Conservation (phyloP, 2,888 invertebrate genomes). For the Parasteatoda lunata region DNA sequence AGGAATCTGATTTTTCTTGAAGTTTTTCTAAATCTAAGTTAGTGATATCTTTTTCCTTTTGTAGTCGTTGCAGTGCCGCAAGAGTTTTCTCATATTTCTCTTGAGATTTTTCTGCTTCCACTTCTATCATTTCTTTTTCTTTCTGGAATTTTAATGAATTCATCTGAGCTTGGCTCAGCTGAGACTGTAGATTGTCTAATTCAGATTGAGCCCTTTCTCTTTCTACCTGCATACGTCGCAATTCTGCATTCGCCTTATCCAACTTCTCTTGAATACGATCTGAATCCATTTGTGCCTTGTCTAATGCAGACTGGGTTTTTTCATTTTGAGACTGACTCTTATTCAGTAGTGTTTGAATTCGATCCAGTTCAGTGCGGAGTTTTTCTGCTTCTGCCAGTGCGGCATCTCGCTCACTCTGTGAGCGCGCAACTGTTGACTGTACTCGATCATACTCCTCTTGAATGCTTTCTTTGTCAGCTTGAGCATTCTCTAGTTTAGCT, state of each 20-base stretch:
- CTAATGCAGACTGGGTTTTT: conserved; percentile 89
- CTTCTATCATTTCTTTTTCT: conserved; percentile 88
- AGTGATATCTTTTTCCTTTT: conserved; percentile 89
- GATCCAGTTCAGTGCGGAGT: conserved; percentile 72
- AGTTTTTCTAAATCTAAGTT: conserved; percentile 86
- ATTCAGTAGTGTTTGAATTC: conserved; percentile 85
- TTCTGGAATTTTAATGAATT: conserved; percentile 91
- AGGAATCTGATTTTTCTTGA: conserved; percentile 86
- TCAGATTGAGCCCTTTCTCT: conserved; percentile 92
- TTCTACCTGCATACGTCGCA: conserved; percentile 81
- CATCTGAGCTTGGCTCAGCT: conserved; percentile 89
- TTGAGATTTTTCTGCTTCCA: conserved; percentile 88
- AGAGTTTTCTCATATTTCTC: conserved; percentile 91
- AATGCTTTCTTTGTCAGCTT: conserved; percentile 93
- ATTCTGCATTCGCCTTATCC: conserved; percentile 70
- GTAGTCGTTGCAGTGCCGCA: conserved; percentile 84
- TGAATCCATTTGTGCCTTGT: conserved; percentile 83
- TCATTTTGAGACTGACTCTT: conserved; percentile 93
- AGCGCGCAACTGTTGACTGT: conserved; percentile 86
- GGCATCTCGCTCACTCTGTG: conserved; percentile 91
- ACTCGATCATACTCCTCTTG: conserved; percentile 93
- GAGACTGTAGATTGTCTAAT: conserved; percentile 91
- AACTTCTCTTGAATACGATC: conserved; percentile 73
- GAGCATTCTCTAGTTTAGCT: conserved; percentile 94
- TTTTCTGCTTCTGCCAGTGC: conserved; percentile 76